Evolutionary conservation across 2,113 vertebrate genomes (phyloP), one percentile per base, ranked within the genome.

Genomic region (Callospermophilus lateralis): DNA sequence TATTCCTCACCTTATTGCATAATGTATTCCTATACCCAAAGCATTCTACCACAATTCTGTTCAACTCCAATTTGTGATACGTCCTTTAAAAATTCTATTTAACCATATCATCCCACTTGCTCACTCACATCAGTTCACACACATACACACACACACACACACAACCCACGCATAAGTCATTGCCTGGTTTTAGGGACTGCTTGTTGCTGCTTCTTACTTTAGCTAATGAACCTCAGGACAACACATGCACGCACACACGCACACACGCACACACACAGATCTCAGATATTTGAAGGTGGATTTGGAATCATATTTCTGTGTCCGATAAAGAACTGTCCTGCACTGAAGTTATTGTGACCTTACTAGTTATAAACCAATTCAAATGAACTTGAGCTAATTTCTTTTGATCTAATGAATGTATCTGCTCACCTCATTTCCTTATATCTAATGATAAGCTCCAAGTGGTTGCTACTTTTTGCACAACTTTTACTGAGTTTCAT

Each of bases 401-500:
- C 85, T 93, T 97, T 77, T 92, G 63, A 76, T 92, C 94, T 92
- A 73, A 70, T 94, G 95, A 97, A 96, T 97, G 92, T 97, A 79
- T 94, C 80, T 93, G 95, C n/a, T 98, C n/a, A 6, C 85, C 67
- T 92, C 85, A 53, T 92, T 95, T 77, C 63, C 92, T 78, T 84
- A 58, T 42, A 79, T 84, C 30, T 58, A 67, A 42, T 90, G 97
- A 96, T 98, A 97, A 98, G 97, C 98, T 98, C 98, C 98, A 98
- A 89, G 94, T 53, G 34, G 34, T 51, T 84, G 73, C 92, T 97
- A 68, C 76, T 96, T 94, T 92, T 94, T 96, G 85, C 96, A 97
- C 97, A 93, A 83, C 76, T 96, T 96, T 84, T 26, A 84, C 94
- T 97, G 92, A 97, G 30, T 97, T 92, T 88, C 76, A 61, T n/a